Evolutionary conservation across 2,113 vertebrate species (phyloP).

Genomic region (pig (Sus scrofa)): T2T-Sscrofa CM000812.6:53545001-53545500

Average conservation of each 20-base stretch:
- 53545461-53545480: too few species aligned
- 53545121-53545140: neutral
- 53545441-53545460: too few species aligned
- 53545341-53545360: neutral
- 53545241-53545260: neutral
- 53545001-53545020: neutral
- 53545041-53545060: neutral
- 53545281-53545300: neutral
- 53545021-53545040: neutral
- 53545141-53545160: neutral
- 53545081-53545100: neutral
- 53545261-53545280: neutral
- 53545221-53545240: neutral
- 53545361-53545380: neutral
- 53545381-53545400: neutral
- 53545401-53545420: neutral
- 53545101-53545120: neutral
- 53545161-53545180: neutral
- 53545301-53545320: neutral
- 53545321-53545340: neutral
- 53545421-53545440: neutral
- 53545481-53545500: neutral
- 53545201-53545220: neutral
- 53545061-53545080: neutral
- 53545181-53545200: neutral